Evolutionary conservation across 2,797 vertebrate genomes (phyloP), one percentile per base, ranked within the genome.

Genomic region (Cetoscarus ocellatus): DNA sequence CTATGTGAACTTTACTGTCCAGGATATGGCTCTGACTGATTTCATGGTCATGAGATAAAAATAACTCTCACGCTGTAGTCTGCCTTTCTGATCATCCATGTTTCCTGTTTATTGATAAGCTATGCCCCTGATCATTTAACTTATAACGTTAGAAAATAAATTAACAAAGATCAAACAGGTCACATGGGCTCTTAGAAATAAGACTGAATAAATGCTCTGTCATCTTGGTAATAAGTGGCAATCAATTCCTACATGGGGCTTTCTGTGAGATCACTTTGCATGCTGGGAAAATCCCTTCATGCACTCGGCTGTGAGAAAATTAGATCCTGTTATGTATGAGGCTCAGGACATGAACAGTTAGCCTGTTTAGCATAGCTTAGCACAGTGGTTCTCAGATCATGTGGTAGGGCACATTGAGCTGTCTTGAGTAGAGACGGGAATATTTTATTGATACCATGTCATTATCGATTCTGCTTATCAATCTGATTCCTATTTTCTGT

Each of bases 171-270:
- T 43, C 17, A 57, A 13, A 52, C 45, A 8, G 36, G 69, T 60
- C 17, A 51, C 51, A 48, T 61, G 11, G 43, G 52, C 2, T 35
- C 27, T 70, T 51, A 57, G 43, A 50, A 5, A 52, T n/a, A n/a
- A 45, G 52, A 73, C 66, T 44, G 54, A 53, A 59, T 38, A 43
- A 42, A 45, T 51, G 6, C 4, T 12, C 36, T n/a, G 6, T 55
- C 10, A 15, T 9, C 13, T 39, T 8, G 7, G 10, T 11, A 53
- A 17, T 54, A 9, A 39, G 47, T 40, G 35, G 17, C 15, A 67
- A 13, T 18, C 5, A 35, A 14, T 42, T 8, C 5, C 1, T 40
- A 10, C 40, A 7, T 39, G 38, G 38, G 1, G 42, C 15, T 42
- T 27, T n/a, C 19, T 58, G 40, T 58, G 40, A 14, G 13, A 44